Evolutionary conservation across 2,888 invertebrate genomes (phyloP).

Genomic region (Gymnosoma rotundatum): DNA sequence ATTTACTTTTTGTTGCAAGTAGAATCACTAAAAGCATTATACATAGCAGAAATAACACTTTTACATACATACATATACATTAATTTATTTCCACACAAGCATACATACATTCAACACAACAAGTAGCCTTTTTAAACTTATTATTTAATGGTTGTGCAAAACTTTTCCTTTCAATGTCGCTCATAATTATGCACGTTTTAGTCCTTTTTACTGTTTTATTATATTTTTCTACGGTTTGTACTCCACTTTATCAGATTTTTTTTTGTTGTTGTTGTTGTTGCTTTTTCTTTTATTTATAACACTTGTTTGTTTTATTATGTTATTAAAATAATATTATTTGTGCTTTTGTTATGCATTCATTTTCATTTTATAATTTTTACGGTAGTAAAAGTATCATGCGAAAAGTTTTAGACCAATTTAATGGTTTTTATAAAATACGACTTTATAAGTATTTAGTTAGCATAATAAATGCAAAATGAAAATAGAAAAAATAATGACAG

Average conservation of each 20-base stretch:
- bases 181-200: slow-evolving; percentile 70
- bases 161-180: slow-evolving; percentile 71
- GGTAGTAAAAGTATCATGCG: slow-evolving; percentile 40
- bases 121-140: slow-evolving; percentile 55
- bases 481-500: slow-evolving; percentile 34
- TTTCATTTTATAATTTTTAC: slow-evolving; percentile 44
- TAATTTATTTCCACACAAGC: neutral
- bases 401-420: slow-evolving; percentile 67
- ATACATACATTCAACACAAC: slow-evolving; percentile 23
- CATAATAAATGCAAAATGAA: slow-evolving; percentile 36
- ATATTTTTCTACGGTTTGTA: slow-evolving; percentile 22
- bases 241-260: slow-evolving; percentile 48
- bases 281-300: slow-evolving; percentile 44
- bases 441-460: slow-evolving; percentile 53
- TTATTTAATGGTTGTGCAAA: slow-evolving; percentile 68
- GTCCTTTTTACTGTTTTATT: slow-evolving; percentile 57
- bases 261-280: neutral
- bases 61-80: too few relatives aligned
- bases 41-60: neutral
- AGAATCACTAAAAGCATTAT: slow-evolving; percentile 43
- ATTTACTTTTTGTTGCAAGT: slow-evolving; percentile 33
- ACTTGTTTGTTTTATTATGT: slow-evolving; percentile 62
- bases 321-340: slow-evolving; percentile 68
- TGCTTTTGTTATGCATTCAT: slow-evolving; percentile 29
- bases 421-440: slow-evolving; percentile 60